A percentile compares a stretch with the other conserved stretches of the same genome.
Evolutionary conservation across 2,113 vertebrate species (phyloP).

Genomic region (Antechinus stuartii): DNA sequence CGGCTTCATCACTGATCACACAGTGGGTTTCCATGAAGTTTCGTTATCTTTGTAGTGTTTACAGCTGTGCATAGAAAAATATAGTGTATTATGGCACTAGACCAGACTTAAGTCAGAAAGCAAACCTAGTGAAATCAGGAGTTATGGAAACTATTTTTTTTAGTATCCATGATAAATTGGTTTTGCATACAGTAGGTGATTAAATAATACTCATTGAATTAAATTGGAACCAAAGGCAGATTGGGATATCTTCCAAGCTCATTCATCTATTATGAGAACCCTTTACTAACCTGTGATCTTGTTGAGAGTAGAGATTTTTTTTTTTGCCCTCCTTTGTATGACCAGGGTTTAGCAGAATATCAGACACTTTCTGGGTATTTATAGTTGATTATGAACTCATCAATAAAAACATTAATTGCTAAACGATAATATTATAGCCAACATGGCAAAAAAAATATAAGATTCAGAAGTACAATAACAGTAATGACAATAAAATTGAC

Average conservation of each 20-base stretch:
- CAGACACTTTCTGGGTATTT: background rate
- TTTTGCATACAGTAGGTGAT: background rate
- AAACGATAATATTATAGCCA: background rate
- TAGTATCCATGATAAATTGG: background rate
- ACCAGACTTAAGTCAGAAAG: background rate
- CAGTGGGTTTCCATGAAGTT: background rate
- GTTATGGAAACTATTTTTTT: background rate
- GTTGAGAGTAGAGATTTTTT: background rate
- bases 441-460: background rate
- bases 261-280: background rate
- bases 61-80: background rate
- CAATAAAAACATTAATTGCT: background rate
- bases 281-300: background rate
- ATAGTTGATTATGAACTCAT: background rate
- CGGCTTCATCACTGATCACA: background rate
- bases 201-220: background rate
- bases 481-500: background rate
- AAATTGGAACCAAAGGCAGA: background rate
- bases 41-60: conserved; percentile 44
- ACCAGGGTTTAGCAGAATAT: background rate
- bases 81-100: too few species aligned
- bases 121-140: background rate
- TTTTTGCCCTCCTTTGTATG: background rate
- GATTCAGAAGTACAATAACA: background rate
- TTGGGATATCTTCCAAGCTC: background rate